A percentile compares a stretch with the other conserved stretches of the same genome.
Conservation (phyloP, 2,113 vertebrate genomes). For the Leiothrix lutea region DNA sequence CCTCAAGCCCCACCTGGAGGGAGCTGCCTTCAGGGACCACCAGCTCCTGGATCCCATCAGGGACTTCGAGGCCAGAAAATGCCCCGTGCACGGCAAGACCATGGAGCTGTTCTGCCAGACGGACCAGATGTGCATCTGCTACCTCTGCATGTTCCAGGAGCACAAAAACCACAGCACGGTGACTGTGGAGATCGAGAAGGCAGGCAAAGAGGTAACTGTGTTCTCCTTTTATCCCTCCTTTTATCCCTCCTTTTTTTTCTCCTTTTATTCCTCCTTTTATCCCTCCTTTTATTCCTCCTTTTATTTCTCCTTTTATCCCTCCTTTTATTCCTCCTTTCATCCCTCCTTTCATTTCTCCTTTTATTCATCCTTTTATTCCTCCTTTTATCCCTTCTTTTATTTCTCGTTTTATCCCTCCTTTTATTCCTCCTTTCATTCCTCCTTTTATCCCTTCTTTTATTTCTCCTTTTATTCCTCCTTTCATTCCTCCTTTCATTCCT, state of each 20-base stretch:
- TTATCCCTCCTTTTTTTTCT: background rate
- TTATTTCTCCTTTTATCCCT: background rate
- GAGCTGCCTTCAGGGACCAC: slow-evolving; percentile 92
- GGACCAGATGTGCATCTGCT: slow-evolving; percentile 88
- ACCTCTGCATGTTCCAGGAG: slow-evolving; percentile 88
- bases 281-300: fast-evolving
- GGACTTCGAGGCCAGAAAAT: slow-evolving; percentile 86
- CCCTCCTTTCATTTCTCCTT: background rate
- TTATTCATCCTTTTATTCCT: background rate
- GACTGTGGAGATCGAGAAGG: slow-evolving; percentile 81
- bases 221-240: background rate
- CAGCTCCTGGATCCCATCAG: slow-evolving; percentile 87
- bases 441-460: background rate
- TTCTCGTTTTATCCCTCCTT: background rate
- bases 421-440: background rate
- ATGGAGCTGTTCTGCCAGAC: slow-evolving; percentile 92
- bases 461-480: too few relatives aligned
- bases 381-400: background rate
- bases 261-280: background rate
- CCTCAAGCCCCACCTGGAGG: slow-evolving; percentile 90
- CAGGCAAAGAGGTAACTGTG: slow-evolving; percentile 79
- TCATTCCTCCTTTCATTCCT: too few relatives aligned
- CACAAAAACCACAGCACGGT: slow-evolving; percentile 86
- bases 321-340: background rate
- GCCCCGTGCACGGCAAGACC: slow-evolving; percentile 83